Base-by-base conservation (phyloP, 1,140 invertebrate species). In the Scaptomyza montana region DNA sequence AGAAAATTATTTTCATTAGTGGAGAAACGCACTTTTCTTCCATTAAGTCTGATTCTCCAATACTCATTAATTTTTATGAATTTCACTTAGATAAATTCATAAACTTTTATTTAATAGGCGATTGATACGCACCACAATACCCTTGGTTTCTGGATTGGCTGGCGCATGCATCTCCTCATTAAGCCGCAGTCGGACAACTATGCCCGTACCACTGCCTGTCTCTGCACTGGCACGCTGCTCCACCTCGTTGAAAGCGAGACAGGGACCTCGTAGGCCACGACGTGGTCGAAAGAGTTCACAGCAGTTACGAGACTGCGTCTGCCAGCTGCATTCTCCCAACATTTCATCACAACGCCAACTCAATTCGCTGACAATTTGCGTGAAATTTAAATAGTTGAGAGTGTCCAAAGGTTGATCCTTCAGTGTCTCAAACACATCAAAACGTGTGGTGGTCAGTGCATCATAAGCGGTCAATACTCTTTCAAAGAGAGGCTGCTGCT, bases 311-410 rank as follows among this genome's bases (percentile, higher is more conserved):
- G 25, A 1, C 5, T 51, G 41, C 1, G 55, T 65, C 9, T 78
- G 77, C 89, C 89, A 90, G 2, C 50, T 19, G 39, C 89, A 90
- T 3, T 75, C 60, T 0, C 12, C 12, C 0, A 90, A 30, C 9
- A 90, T 12, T 12, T 90, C 89, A 33, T 90, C 72, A 21, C 89
- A 90, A 7, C 80, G 73, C 89, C 89, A 90, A 1, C 82, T 28
- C 89, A 90, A 72, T 30, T 89, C 73, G 0, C 3, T 53, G 0
- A 68, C 78, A 51, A 84, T 81, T 39, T 78, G 54, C 0, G 85
- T 91, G 6, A 91, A 90, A 46, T 91, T 91, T 0, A 87, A 57
- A 63, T 89, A 66, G 47, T 90, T 85, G 10, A 90, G 41, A 1
- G 49, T n/a, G 2, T 70, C 25, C n/a, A 80, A 36, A 7, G 45